phyloP scores from a whole-genome alignment of 2,888 invertebrate species.

The Saturnia pavonia region DNA sequence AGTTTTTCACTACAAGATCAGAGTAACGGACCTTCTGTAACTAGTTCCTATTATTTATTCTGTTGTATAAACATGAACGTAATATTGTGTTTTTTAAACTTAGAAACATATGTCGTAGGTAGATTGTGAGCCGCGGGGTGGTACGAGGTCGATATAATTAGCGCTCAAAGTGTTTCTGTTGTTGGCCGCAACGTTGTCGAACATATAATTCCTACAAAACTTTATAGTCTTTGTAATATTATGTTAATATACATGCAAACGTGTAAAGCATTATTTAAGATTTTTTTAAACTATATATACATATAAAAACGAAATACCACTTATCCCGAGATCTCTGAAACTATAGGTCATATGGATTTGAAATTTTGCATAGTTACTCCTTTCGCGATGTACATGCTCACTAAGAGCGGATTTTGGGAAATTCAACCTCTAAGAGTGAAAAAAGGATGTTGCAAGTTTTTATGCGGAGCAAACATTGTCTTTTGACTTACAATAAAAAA shows the following conservation, averaged over 20 bases:
- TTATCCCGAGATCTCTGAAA: too few relatives aligned
- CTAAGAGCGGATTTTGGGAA: too few relatives aligned
- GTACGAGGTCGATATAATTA: background rate
- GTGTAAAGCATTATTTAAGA: background rate
- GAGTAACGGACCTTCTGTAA: background rate
- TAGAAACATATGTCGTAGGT: background rate
- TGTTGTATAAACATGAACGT: background rate
- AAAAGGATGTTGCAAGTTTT: too few relatives aligned
- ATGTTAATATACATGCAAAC: background rate
- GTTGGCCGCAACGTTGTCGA: background rate
- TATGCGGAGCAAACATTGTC: too few relatives aligned
- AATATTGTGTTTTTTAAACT: background rate
- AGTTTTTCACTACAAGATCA: background rate
- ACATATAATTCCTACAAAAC: background rate
- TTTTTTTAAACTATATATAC: too few relatives aligned
- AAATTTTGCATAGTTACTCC: too few relatives aligned
- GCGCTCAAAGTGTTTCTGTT: slow-evolving; percentile 1
- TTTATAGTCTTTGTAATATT: background rate
- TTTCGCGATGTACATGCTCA: too few relatives aligned
- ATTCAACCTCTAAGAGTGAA: too few relatives aligned
- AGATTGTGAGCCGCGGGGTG: background rate
- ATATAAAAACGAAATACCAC: too few relatives aligned
- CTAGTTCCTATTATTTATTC: background rate
- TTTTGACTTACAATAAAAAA: too few relatives aligned
- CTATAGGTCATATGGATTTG: too few relatives aligned